Evolutionary conservation across 2,888 invertebrate genomes (phyloP).

Genomic region (Fragum whitleyi): DNA sequence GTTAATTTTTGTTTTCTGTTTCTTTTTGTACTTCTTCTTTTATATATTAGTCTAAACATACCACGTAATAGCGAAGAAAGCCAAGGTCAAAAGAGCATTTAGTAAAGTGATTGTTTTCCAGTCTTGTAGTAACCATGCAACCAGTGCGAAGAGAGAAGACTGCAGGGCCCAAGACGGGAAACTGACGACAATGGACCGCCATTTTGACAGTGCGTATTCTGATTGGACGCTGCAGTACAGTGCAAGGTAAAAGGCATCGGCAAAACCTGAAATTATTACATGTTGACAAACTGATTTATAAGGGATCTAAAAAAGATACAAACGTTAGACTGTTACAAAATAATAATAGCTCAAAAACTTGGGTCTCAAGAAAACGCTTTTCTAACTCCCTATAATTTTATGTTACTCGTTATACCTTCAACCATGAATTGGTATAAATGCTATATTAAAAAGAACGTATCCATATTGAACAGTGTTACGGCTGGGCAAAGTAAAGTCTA

Average conservation of each 20-base stretch:
- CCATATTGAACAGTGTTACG: too few relatives aligned
- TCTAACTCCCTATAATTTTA: too few relatives aligned
- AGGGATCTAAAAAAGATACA: not conserved
- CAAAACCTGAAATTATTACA: conserved; percentile 58
- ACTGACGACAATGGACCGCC: conserved; percentile 38
- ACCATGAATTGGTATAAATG: too few relatives aligned
- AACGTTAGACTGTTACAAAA: not conserved
- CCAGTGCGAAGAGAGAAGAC: conserved; percentile 33
- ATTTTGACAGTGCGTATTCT: conserved; percentile 34
- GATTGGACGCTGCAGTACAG: conserved; percentile 61
- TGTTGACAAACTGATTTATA: conserved; percentile 10
- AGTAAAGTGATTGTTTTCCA: conserved; percentile 39
- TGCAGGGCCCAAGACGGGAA: conserved; percentile 44
- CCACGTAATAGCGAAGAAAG: conserved; percentile 9
- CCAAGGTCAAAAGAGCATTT: conserved; percentile 9
- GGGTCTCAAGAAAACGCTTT: too few relatives aligned
- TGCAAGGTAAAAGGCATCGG: conserved; percentile 59
- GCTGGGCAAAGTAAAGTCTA: too few relatives aligned
- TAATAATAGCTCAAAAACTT: too few relatives aligned
- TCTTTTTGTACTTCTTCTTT: too few relatives aligned
- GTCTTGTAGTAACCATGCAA: conserved; percentile 37
- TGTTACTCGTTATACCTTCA: too few relatives aligned
- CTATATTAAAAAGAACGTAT: too few relatives aligned
- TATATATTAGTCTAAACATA: not conserved
- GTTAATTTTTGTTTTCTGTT: too few relatives aligned